Base-by-base conservation (phyloP, 2,797 vertebrate species). In the Characodon lateralis region DNA sequence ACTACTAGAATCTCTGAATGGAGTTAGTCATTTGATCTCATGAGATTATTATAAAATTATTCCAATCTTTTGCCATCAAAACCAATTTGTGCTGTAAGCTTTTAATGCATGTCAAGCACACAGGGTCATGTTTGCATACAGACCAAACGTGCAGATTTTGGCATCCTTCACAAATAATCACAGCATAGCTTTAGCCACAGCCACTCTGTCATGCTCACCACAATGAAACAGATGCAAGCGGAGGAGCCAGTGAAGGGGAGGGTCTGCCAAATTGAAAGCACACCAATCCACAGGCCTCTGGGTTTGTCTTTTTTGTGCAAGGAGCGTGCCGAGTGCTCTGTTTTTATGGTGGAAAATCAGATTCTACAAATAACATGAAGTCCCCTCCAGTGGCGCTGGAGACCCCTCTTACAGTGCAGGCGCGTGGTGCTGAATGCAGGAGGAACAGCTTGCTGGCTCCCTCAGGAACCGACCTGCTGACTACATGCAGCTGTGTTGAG, bases 361-460 rank as follows among this genome's bases (percentile, higher is more conserved):
- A 93, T 91, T 89, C 78, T 85, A 87, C 91, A 92, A 92, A 93
- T 90, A 92, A 92, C 89, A 88, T 81, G 81, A 75, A 93, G 87
- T 76, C 89, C 90, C 87, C 88, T 93, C 87, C 89, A 93, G 87
- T 73, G 87, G 86, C 83, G 78, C 86, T 87, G 82, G 88, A 94
- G 94, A 85, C 85, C 93, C 92, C 91, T 95, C 86, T 43, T 93
- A 91, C 85, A 89, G 90, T 84, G 55, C 73, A 5, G 76, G 89
- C 72, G 91, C 90, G 81, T 93, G 94, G 89, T 74, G 87, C 77
- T 91, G 91, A 94, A 93, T 92, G 90, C 87, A 83, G 84, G 83
- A 82, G 82, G 87, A 95, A 95, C 95, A 96, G 96, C 95, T 95
- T 95, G 95, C 87, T 83, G n/a, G 80, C 74, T 92, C 95, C 93